phyloP scores from a whole-genome alignment of 2,113 vertebrate genomes.

The Cavia porcellus region DNA sequence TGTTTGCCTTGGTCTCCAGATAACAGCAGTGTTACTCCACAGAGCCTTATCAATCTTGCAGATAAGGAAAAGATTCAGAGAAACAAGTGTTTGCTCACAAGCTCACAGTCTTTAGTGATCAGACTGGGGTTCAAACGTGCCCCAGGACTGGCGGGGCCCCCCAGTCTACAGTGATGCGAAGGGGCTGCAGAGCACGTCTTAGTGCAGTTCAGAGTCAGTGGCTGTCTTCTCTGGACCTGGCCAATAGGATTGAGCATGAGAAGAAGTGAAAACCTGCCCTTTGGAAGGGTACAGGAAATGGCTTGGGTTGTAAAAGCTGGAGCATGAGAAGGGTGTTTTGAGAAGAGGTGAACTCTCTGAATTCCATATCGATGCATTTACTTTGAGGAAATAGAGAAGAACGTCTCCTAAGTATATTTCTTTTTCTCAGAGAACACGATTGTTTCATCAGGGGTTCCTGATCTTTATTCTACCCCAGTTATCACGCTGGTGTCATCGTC shows the following conservation, averaged over 20 bases:
- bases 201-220: background rate
- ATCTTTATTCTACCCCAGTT: background rate
- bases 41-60: background rate
- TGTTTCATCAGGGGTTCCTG: background rate
- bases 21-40: background rate
- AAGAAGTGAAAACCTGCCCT: background rate
- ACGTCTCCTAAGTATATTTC: background rate
- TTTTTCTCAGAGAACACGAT: background rate
- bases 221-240: background rate
- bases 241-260: background rate
- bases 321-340: background rate
- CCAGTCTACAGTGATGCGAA: background rate
- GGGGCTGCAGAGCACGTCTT: background rate
- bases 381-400: conserved; percentile 7
- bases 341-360: background rate
- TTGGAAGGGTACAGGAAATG: background rate
- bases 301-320: background rate
- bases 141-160: accelerated
- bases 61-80: background rate
- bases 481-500: background rate
- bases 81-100: background rate
- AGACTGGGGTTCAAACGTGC: background rate
- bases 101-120: background rate
- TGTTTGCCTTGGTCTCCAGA: background rate
- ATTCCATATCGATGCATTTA: background rate